Evolutionary conservation across 1,140 invertebrate species (phyloP).

Genomic region (Apocrypta bakeri): DNA sequence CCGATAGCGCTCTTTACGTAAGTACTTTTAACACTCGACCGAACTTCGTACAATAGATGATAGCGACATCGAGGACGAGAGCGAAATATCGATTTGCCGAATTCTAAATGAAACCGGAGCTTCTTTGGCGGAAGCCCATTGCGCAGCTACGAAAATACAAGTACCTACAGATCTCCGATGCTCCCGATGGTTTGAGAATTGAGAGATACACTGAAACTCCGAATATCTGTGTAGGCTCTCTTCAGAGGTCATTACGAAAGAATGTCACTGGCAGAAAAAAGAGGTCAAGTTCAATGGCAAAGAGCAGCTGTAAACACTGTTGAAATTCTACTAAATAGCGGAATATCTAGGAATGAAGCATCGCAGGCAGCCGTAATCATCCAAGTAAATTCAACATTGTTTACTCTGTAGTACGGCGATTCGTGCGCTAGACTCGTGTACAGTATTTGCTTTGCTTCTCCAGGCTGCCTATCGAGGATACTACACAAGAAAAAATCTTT

Average conservation of each 20-base stretch:
- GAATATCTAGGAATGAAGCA: conserved; percentile 68
- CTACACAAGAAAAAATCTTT: conserved; percentile 65
- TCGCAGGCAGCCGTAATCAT: conserved; percentile 69
- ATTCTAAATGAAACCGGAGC: conserved; percentile 62
- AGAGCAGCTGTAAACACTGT: conserved; percentile 70
- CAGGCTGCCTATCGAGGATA: conserved; percentile 73
- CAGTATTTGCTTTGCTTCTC: conserved; percentile 30
- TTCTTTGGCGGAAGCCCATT: conserved; percentile 55
- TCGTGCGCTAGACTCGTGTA: conserved; percentile 16
- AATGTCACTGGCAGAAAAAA: conserved; percentile 59
- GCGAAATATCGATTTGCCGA: conserved; percentile 57
- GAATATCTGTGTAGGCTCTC: conserved; percentile 53
- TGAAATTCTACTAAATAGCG: conserved; percentile 68
- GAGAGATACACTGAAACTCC: too few relatives aligned
- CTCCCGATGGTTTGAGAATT: too few relatives aligned
- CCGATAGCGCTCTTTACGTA: background rate
- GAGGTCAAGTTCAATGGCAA: conserved; percentile 71
- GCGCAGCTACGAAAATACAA: conserved; percentile 68
- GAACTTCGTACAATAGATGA: conserved; percentile 23
- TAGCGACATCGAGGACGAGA: conserved; percentile 47
- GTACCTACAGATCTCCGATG: too few relatives aligned
- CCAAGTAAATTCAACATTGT: too few relatives aligned
- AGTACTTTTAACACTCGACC: too few relatives aligned
- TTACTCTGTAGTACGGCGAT: too few relatives aligned
- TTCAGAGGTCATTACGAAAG: conserved; percentile 63